Evolutionary conservation across 2,113 vertebrate genomes (phyloP).

Genomic region (Gracilinanus agilis): DNA sequence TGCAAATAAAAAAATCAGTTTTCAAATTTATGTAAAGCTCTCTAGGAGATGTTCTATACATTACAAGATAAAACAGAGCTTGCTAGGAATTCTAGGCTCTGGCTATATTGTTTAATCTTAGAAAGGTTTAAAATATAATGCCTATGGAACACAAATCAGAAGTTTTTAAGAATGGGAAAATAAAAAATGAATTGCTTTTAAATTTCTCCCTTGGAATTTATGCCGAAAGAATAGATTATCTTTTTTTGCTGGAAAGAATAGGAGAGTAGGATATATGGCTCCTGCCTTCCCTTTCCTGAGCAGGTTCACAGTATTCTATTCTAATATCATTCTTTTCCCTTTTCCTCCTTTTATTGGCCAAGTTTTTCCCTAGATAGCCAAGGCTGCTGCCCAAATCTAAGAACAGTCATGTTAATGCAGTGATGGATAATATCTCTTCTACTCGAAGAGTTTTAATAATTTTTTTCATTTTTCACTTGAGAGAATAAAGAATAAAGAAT

Average conservation of each 20-base stretch:
- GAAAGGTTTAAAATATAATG: slow-evolving; percentile 43
- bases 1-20: not conserved
- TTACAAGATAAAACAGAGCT: not conserved
- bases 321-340: slow-evolving; percentile 13
- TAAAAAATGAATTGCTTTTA: not conserved
- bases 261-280: not conserved
- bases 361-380: slow-evolving; percentile 44
- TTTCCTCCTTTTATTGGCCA: slow-evolving; percentile 37
- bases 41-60: slow-evolving; percentile 34
- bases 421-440: slow-evolving; percentile 31
- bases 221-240: not conserved
- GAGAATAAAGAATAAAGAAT: not conserved
- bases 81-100: not conserved
- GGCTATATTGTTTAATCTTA: slow-evolving; percentile 39
- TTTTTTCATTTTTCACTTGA: slow-evolving; percentile 15
- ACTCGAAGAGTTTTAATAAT: slow-evolving; percentile 24
- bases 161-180: slow-evolving; percentile 21
- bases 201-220: slow-evolving; percentile 53
- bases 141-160: slow-evolving; percentile 38
- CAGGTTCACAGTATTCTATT: not conserved
- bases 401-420: slow-evolving; percentile 4
- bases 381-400: slow-evolving; percentile 34
- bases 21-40: not conserved
- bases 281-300: not conserved
- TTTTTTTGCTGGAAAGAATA: slow-evolving; percentile 5